Base-by-base conservation (phyloP, 2,888 invertebrate genomes). In the Norana najaformis region DNA sequence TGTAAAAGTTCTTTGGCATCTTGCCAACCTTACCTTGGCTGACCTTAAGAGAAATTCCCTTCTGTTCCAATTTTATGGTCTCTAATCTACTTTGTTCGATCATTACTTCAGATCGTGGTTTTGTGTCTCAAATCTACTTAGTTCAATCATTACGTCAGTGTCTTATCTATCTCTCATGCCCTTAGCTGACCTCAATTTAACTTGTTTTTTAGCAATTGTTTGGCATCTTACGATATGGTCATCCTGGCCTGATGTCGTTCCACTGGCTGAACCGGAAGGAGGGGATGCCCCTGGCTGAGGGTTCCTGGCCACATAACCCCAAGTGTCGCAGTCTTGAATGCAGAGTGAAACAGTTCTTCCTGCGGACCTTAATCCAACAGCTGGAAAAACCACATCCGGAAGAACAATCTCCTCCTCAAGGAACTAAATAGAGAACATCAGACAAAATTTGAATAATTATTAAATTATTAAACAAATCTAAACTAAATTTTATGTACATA, bases 301-400 rank as follows among this genome's bases (percentile, higher is more conserved):
- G 36, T 85, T 85, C 5, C 37, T 85, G 36, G 36, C 85, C 36
- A 6, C 85, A 36, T 36, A 85, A 85, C 85, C 85, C 85, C 85
- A 85, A 18, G 36, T 36, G 18, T 85, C 85, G 16, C 35, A 85
- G 20, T 85, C 85, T 23, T 85, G 85, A 85, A 85, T 18, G 23
- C 85, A 85, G 5, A 85, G 35, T 16, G 85, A 85, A 23, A 85
- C 85, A n/a, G 85, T 85, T 85, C 14, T 85, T 20, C 85, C 85
- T 23, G 85, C 85, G 8, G 85, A 85, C 14, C 85, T 30, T 20
- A 85, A 20, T 36, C 85, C 85, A 37, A 85, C 85, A 0, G 85
- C 85, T 36, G 85, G 85, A 37, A 85, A 85, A 36, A 85, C 36
- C 23, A 37, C 36, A 14, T 23, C 85, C 6, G 85, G 85, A 36